Evolutionary conservation across 2,797 vertebrate species (phyloP).

Genomic region (Masticophis lateralis): DNA sequence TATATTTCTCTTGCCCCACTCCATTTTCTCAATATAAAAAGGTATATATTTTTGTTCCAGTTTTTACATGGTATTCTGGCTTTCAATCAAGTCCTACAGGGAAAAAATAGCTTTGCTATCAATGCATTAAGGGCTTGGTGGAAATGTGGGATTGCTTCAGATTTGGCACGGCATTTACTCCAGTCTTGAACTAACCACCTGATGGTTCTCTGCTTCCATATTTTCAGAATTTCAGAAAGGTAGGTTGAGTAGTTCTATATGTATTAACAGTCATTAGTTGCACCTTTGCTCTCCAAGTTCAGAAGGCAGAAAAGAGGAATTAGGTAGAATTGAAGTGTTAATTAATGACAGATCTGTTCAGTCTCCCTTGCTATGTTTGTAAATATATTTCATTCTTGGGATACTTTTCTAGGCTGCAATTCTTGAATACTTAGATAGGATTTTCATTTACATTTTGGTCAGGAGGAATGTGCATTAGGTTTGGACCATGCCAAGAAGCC

Average conservation of each 20-base stretch:
- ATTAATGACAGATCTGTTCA: not conserved
- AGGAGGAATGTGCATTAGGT: constrained; percentile 11
- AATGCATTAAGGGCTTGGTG: not conserved
- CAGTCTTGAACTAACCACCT: not conserved
- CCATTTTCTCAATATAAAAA: not conserved
- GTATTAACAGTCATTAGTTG: not conserved
- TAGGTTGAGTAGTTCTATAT: not conserved
- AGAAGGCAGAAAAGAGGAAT: constrained; percentile 5
- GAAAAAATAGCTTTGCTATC: not conserved
- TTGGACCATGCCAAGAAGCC: not conserved
- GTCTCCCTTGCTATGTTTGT: not conserved
- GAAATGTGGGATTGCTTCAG: not conserved
- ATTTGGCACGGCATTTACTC: not conserved
- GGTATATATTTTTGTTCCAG: not conserved
- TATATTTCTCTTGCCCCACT: too few relatives aligned
- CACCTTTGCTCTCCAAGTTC: not conserved
- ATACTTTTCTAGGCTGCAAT: not conserved
- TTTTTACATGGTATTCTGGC: not conserved
- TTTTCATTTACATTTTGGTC: not conserved
- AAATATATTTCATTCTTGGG: not conserved
- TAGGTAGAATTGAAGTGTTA: not conserved
- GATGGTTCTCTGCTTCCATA: not conserved
- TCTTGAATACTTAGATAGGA: not conserved
- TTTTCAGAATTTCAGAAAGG: not conserved
- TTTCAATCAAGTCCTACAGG: not conserved